Evolutionary conservation across 1,140 invertebrate species (phyloP).

Genomic region (Drosophila sp.): DNA sequence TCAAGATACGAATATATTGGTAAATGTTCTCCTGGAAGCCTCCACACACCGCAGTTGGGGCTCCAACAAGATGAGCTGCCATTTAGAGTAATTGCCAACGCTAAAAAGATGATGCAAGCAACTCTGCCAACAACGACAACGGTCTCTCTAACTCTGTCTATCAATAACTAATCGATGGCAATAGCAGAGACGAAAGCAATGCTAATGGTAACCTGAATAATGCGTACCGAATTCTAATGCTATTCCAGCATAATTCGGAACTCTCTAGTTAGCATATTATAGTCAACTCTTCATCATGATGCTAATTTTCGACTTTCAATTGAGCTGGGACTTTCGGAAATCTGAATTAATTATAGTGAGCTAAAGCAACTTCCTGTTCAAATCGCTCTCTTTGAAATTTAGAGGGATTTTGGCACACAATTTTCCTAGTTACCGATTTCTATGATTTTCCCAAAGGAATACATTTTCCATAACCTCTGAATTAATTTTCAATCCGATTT

Average conservation of each 20-base stretch:
- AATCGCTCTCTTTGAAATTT: background rate
- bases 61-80: constrained; percentile 25
- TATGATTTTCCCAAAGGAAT: too few species aligned
- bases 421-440: background rate
- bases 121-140: background rate
- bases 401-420: background rate
- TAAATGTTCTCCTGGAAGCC: constrained; percentile 15
- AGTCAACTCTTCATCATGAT: background rate
- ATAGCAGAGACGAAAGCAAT: background rate
- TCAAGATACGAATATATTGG: constrained; percentile 37
- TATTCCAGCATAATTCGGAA: background rate
- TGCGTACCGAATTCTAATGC: background rate
- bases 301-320: background rate
- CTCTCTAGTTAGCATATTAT: background rate
- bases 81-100: constrained; percentile 40
- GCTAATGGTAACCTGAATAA: constrained; percentile 12
- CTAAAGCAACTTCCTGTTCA: background rate
- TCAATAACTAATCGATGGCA: constrained; percentile 14
- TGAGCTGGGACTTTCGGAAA: background rate
- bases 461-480: too few species aligned
- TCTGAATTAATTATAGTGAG: background rate
- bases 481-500: too few species aligned
- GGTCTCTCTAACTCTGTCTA: constrained; percentile 1
- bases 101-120: constrained; percentile 32
- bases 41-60: constrained; percentile 5